Percentiles rank a stretch among this genome's conserved stretches.
Evolutionary conservation across 2,888 invertebrate species (phyloP).

Genomic region (Coelopa pilipes): DNA sequence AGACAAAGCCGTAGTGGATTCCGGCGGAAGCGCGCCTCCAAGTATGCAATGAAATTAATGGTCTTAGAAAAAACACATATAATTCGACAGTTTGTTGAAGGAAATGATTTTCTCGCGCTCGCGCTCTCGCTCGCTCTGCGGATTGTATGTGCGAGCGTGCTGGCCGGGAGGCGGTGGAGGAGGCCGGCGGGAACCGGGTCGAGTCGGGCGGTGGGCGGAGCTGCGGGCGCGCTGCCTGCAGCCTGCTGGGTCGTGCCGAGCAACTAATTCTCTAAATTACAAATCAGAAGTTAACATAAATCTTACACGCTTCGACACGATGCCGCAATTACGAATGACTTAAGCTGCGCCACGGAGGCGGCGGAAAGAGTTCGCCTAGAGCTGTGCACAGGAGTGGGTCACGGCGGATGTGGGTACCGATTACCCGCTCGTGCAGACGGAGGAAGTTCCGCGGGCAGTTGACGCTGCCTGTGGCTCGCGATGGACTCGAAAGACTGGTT

Average conservation of each 20-base stretch:
- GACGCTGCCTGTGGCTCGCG: too few species aligned
- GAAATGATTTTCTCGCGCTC: neutral
- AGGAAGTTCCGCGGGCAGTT: too few species aligned
- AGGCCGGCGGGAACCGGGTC: too few species aligned
- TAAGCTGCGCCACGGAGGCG: neutral
- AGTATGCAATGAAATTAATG: conserved; percentile 42
- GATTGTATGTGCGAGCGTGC: neutral
- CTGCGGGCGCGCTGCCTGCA: neutral
- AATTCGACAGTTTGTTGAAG: conserved; percentile 33
- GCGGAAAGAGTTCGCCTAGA: neutral
- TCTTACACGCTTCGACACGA: conserved; percentile 34
- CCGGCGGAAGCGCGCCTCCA: conserved; percentile 31
- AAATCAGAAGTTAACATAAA: conserved; percentile 32
- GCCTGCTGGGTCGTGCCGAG: conserved; percentile 4
- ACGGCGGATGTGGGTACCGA: neutral
- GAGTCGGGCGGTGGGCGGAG: neutral
- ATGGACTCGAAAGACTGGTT: too few species aligned
- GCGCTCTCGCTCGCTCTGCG: neutral
- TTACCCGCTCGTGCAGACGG: too few species aligned
- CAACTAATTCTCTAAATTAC: conserved; percentile 35
- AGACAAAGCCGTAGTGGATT: conserved; percentile 26
- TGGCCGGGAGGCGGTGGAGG: neutral
- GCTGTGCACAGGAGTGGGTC: neutral
- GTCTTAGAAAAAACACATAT: conserved; percentile 29
- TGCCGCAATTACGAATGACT: conserved; percentile 31